These are phyloP conservation scores for Chymomyza procnemis DNA, from an alignment of 2,888 invertebrate genomes.

Conservation along the genomic window DNA sequence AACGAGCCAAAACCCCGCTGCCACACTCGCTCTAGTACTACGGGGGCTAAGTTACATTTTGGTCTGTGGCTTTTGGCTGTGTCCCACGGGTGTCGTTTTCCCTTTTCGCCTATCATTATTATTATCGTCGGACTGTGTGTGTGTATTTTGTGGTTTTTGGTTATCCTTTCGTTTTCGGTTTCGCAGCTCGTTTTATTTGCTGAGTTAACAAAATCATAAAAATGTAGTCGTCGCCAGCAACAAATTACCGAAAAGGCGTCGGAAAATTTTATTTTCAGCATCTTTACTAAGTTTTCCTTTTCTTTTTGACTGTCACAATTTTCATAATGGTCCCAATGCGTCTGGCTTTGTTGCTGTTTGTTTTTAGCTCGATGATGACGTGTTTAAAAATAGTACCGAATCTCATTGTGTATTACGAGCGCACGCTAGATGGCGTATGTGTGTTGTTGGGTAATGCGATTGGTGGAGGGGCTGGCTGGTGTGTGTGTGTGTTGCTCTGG, in stretches of 20 bases:
- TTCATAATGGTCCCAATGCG: conserved; percentile 7
- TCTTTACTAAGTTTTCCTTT: conserved; percentile 9
- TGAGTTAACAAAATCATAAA: conserved; percentile 71
- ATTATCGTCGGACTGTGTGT: conserved; percentile 53
- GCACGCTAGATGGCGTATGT: neutral
- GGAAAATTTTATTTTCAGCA: neutral
- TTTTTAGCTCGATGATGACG: neutral
- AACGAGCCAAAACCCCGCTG: neutral
- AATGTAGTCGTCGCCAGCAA: conserved; percentile 43
- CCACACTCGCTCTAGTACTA: too few species aligned
- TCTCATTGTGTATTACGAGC: neutral
- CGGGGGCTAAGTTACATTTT: neutral
- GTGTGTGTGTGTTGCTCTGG: neutral
- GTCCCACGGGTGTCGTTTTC: conserved; percentile 64
- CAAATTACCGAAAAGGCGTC: neutral
- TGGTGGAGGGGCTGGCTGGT: neutral
- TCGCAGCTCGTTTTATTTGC: conserved; percentile 62
- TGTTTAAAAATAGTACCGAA: neutral
- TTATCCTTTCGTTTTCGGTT: conserved; percentile 42
- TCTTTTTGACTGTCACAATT: conserved; percentile 2
- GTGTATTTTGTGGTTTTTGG: neutral
- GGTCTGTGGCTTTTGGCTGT: conserved; percentile 11
- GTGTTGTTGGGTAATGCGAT: neutral
- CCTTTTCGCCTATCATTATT: conserved; percentile 60
- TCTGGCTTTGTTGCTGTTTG: neutral